Percentiles rank a stretch among this genome's conserved stretches.
These are phyloP conservation scores for human (Homo sapiens) DNA, from an alignment of 2,113 vertebrate genomes.

Conservation along the genomic window DNA sequence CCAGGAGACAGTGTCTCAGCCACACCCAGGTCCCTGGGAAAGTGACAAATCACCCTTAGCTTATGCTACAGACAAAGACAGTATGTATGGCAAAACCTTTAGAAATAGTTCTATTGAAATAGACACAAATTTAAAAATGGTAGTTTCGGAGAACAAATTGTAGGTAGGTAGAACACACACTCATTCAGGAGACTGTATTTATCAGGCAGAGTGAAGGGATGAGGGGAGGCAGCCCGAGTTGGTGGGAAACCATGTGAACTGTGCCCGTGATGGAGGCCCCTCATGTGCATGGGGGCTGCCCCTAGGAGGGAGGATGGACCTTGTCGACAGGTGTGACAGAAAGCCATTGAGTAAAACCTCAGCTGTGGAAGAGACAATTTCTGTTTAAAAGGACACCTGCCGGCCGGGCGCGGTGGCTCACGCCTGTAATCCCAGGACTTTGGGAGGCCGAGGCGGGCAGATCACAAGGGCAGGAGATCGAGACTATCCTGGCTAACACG, in stretches of 20 bases:
- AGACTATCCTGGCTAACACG: too few relatives aligned
- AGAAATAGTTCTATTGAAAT: neutral
- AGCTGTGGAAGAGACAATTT: neutral
- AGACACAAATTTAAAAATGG: neutral
- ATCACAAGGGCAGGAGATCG: too few relatives aligned
- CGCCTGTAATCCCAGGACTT: too few relatives aligned
- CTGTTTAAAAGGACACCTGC: neutral
- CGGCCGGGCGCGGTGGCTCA: too few relatives aligned
- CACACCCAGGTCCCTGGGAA: accelerated
- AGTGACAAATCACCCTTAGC: accelerated
- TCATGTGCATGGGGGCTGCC: accelerated
- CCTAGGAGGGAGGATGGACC: neutral
- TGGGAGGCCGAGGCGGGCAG: too few relatives aligned
- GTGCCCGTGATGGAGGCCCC: too few relatives aligned
- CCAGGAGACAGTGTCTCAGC: accelerated
- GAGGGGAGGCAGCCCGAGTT: too few relatives aligned
- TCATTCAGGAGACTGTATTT: too few relatives aligned
- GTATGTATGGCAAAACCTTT: too few relatives aligned
- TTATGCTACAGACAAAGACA: accelerated
- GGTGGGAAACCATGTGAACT: neutral
- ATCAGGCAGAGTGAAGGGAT: too few relatives aligned
- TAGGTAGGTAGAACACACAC: accelerated
- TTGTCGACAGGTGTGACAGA: too few relatives aligned
- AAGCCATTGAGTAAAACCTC: accelerated
- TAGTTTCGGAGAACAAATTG: neutral